Evolutionary conservation across 1,140 invertebrate species (phyloP).

Genomic region (Trichogramma pretiosum): DNA sequence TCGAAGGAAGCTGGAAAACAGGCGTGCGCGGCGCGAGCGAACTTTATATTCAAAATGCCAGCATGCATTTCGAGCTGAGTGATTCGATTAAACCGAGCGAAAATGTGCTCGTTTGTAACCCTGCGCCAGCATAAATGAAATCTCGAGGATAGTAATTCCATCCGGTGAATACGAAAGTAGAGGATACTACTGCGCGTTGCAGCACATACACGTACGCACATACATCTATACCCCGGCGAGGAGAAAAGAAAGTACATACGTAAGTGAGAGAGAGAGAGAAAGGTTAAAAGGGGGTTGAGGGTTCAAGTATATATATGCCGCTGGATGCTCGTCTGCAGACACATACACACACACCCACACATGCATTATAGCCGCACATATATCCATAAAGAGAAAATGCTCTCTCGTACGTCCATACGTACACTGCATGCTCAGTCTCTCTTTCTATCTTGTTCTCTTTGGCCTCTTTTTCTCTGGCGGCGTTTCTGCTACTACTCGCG

Average conservation of each 20-base stretch:
- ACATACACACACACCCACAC: constrained; percentile 21
- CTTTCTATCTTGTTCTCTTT: too few relatives aligned
- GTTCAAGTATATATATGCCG: too few relatives aligned
- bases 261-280: constrained; percentile 1
- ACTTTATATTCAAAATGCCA: too few relatives aligned
- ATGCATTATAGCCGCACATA: too few relatives aligned
- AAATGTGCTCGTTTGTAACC: constrained; percentile 44
- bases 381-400: too few relatives aligned
- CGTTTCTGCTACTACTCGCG: too few relatives aligned
- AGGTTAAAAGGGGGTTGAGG: too few relatives aligned
- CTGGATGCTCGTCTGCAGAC: too few relatives aligned
- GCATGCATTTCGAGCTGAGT: constrained; percentile 39
- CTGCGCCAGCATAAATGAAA: constrained; percentile 39
- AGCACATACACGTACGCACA: constrained; percentile 15
- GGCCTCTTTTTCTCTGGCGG: too few relatives aligned
- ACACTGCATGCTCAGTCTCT: too few relatives aligned
- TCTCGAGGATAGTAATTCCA: constrained; percentile 46
- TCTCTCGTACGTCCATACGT: too few relatives aligned
- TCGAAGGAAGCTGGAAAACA: constrained; percentile 4
- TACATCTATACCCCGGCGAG: too few relatives aligned
- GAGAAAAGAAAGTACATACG: constrained; percentile 16
- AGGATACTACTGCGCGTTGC: constrained; percentile 20
- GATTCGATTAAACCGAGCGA: constrained; percentile 45
- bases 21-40: constrained; percentile 4
- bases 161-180: constrained; percentile 42